Evolutionary conservation across 2,888 invertebrate genomes (phyloP), one percentile per base, ranked within the genome.

Genomic region (Parelbella ahira): DNA sequence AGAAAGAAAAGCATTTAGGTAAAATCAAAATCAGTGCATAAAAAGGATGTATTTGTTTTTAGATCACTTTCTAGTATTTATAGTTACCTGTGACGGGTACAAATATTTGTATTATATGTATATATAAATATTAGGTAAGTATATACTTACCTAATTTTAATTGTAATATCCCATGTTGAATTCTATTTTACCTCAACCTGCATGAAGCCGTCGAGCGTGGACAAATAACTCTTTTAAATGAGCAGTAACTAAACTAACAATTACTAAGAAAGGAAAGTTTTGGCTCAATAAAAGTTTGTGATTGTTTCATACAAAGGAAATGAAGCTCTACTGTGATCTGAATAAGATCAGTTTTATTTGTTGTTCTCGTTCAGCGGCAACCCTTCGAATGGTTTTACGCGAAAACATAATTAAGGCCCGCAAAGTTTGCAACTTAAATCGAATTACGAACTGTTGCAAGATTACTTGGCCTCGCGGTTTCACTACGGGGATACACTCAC

Each of bases 391-490:
- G 33, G 41, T 66, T 64, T 68, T 72, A 68, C 68, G 46, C 24
- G 44, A 49, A 49, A 49, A 49, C 39, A 47, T 50, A 51, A 53
- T 50, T 48, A 48, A 48, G 53, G 57, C 58, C 41, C 56, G 54
- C 25, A 33, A 36, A 68, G 71, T 74, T 70, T 52, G 53, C 56
- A 62, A 73, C 58, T 74, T 76, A 69, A 73, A 75, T 74, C 67
- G 66, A 73, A 76, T 76, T 68, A 74, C 69, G 56, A 60, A 58
- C 62, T 57, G 48, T 41, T 47, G 55, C 39, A 39, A 47, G 47
- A 50, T 52, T 48, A 50, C 32, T 32, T 15, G 39, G 15, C 15
- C 4, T n/a, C 27, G 41, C 41, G 41, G 32, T 41, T 11, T 15
- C 5, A 20, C 41, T 27, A 27, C 24, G 12, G 20, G 34, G 33